These are phyloP conservation scores for Larimichthys polyactis DNA, from an alignment of 2,113 vertebrate species.

Conservation along the genomic window DNA sequence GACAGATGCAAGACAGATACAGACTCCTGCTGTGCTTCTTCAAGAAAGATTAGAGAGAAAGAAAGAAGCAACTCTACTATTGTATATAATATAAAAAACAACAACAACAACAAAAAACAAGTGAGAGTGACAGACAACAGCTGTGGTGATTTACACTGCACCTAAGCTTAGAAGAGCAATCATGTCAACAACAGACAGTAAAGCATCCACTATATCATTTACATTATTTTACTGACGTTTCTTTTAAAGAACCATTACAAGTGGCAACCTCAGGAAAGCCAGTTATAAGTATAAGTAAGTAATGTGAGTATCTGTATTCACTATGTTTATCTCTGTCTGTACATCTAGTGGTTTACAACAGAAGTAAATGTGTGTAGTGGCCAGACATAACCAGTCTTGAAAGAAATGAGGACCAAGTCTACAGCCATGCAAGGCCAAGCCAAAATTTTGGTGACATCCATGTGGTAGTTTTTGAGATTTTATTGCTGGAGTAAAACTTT, in stretches of 20 bases:
- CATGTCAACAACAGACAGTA: not conserved
- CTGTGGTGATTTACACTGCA: not conserved
- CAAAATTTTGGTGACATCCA: not conserved
- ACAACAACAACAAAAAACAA: not conserved
- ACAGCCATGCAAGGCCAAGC: too few species aligned
- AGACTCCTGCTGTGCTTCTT: conserved; percentile 14
- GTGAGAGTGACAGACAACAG: not conserved
- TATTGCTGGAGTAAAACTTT: not conserved
- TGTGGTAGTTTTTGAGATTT: not conserved
- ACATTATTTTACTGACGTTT: not conserved
- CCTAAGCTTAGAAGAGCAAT: not conserved
- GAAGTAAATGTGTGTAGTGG: not conserved
- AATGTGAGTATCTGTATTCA: not conserved
- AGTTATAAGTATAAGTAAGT: not conserved
- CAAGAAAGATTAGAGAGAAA: conserved; percentile 4
- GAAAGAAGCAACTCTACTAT: not conserved
- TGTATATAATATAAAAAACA: not conserved
- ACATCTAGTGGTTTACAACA: not conserved
- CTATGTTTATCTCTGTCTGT: not conserved
- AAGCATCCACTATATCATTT: not conserved
- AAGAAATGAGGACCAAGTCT: too few species aligned
- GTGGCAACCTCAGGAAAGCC: not conserved
- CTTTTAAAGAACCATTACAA: not conserved
- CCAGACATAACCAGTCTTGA: too few species aligned
- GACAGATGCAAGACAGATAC: conserved; percentile 15